phyloP scores from a whole-genome alignment of 2,888 invertebrate genomes.

The Epirrhoe alternata region DNA sequence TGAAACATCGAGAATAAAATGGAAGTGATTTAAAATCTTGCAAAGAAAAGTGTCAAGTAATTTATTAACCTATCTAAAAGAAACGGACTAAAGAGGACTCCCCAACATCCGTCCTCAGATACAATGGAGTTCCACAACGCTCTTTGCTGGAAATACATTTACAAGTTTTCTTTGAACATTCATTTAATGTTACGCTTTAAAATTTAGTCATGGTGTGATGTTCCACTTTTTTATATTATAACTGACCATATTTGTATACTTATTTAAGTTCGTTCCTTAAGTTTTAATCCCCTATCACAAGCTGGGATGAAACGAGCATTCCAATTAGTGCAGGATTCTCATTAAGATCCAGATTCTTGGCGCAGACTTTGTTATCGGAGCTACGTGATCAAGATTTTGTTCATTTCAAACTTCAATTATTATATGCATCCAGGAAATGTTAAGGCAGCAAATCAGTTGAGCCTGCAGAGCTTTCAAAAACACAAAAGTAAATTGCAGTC shows the following conservation, averaged over 20 bases:
- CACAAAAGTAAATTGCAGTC: conserved; percentile 26
- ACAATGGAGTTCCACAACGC: conserved; percentile 49
- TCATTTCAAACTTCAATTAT: conserved; percentile 57
- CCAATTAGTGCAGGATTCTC: conserved; percentile 80
- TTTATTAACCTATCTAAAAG: conserved; percentile 49
- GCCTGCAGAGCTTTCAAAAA: conserved; percentile 23
- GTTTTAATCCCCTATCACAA: conserved; percentile 65
- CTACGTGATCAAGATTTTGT: conserved; percentile 77
- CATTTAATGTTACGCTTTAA: background rate
- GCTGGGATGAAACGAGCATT: conserved; percentile 71
- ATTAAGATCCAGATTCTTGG: conserved; percentile 78
- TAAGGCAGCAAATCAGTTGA: conserved; percentile 22
- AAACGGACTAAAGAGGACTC: conserved; percentile 45
- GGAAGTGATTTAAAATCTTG: conserved; percentile 15
- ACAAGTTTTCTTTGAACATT: conserved; percentile 35
- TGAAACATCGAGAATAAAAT: conserved; percentile 12
- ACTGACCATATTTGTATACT: conserved; percentile 34
- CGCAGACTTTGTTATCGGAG: conserved; percentile 72
- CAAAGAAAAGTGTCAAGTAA: conserved; percentile 43
- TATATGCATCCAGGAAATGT: conserved; percentile 29
- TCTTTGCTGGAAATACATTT: conserved; percentile 50
- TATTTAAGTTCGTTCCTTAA: conserved; percentile 55
- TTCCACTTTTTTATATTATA: conserved; percentile 13
- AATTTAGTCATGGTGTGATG: conserved; percentile 31
- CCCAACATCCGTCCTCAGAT: conserved; percentile 42